Conservation (phyloP, 2,113 vertebrate genomes). For the Phycodurus eques region DNA sequence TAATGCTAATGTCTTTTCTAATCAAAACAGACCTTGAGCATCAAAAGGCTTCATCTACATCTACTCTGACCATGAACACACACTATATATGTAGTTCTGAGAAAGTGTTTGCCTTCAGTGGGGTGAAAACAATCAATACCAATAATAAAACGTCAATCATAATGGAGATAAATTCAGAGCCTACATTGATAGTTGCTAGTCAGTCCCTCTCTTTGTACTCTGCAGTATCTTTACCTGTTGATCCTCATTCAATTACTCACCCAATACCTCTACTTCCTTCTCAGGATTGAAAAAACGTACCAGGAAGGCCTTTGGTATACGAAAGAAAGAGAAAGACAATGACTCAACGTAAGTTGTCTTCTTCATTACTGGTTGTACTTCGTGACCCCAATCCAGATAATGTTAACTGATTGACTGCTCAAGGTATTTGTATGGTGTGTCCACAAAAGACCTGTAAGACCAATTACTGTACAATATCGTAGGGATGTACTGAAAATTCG, state of each 20-base stretch:
- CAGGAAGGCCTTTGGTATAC: conserved; percentile 98
- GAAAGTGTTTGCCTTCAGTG: conserved; percentile 16
- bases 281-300: conserved; percentile 99
- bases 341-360: conserved; percentile 86
- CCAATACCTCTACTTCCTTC: conserved; percentile 28
- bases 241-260: background rate
- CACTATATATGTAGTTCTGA: conserved; percentile 29
- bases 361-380: background rate
- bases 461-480: background rate
- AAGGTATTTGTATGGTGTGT: background rate
- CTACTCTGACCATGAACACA: conserved; percentile 32
- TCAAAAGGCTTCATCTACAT: conserved; percentile 16
- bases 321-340: conserved; percentile 99
- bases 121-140: conserved; percentile 26
- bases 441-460: background rate
- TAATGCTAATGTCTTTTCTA: conserved; percentile 17
- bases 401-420: background rate
- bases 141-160: background rate
- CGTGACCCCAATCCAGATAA: background rate
- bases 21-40: background rate
- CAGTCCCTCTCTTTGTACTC: background rate
- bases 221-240: background rate
- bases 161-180: background rate
- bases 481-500: no score
- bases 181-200: background rate